phyloP scores from a whole-genome alignment of 2,888 invertebrate species.

The Agriotes lineatus region DNA sequence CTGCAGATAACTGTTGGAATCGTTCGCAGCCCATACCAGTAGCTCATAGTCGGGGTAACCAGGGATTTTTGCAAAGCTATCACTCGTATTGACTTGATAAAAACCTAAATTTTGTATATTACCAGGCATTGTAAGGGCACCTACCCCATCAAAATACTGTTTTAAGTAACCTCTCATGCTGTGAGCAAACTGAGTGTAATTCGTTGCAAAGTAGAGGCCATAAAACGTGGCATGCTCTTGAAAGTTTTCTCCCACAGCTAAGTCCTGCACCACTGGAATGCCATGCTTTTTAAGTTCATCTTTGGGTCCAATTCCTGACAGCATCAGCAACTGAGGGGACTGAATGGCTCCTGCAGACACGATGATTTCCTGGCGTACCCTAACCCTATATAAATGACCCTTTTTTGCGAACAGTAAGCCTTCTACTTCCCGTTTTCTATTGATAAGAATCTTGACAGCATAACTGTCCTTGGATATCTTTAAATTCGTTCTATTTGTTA shows the following conservation, averaged over 20 bases:
- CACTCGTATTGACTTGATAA: slow-evolving; percentile 23
- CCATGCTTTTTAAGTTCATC: slow-evolving; percentile 70
- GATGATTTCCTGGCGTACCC: slow-evolving; percentile 71
- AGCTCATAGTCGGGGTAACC: slow-evolving; percentile 45
- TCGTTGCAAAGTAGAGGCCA: slow-evolving; percentile 44
- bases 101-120: slow-evolving; percentile 39
- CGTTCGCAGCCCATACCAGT: slow-evolving; percentile 33
- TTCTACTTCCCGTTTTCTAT: slow-evolving; percentile 71
- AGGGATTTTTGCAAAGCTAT: neutral
- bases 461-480: slow-evolving; percentile 60
- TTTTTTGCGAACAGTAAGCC: slow-evolving; percentile 74
- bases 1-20: slow-evolving; percentile 12
- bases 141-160: slow-evolving; percentile 47
- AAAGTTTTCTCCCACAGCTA: slow-evolving; percentile 69
- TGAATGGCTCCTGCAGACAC: slow-evolving; percentile 76
- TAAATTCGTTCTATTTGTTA: slow-evolving; percentile 70
- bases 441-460: slow-evolving; percentile 71
- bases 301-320: slow-evolving; percentile 77
- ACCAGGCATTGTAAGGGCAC: slow-evolving; percentile 44
- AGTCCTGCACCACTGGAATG: slow-evolving; percentile 73
- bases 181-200: slow-evolving; percentile 29
- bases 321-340: slow-evolving; percentile 75
- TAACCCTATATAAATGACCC: slow-evolving; percentile 66
- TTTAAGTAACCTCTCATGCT: slow-evolving; percentile 30
- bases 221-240: slow-evolving; percentile 52